phyloP scores from a whole-genome alignment of 2,113 vertebrate genomes.

The Cavia aperea region DNA sequence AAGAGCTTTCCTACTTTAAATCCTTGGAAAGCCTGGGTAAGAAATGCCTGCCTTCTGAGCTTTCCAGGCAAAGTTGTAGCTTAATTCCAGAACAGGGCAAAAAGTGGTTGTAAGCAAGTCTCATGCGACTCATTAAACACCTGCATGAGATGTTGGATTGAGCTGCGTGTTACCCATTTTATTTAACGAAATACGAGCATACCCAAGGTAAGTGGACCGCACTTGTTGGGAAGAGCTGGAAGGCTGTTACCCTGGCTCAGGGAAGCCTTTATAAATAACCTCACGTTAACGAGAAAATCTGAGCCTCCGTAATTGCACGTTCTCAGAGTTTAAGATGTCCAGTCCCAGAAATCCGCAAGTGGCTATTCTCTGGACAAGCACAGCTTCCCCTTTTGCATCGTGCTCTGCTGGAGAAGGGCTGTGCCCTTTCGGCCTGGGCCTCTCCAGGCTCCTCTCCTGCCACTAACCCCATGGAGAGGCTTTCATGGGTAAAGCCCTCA shows the following conservation, averaged over 20 bases:
- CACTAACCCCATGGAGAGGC: neutral
- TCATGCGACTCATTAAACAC: neutral
- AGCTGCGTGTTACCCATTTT: neutral
- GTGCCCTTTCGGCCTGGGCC: neutral
- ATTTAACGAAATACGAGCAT: neutral
- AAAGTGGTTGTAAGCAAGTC: neutral
- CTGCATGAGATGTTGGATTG: neutral
- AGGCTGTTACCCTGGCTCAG: neutral
- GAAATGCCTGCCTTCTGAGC: neutral
- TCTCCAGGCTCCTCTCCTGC: neutral
- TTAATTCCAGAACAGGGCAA: neutral
- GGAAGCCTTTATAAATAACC: neutral
- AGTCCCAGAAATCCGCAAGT: neutral
- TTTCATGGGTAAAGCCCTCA: too few relatives aligned
- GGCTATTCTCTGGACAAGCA: neutral
- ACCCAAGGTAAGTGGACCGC: neutral
- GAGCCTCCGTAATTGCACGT: neutral
- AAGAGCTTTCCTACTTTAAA: neutral
- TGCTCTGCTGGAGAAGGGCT: neutral
- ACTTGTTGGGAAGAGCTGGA: neutral
- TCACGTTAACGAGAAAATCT: neutral
- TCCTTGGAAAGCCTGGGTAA: neutral
- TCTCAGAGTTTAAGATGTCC: neutral
- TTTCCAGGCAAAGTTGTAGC: neutral
- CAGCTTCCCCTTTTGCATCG: neutral